Percentiles rank a stretch among this genome's conserved stretches.
phyloP scores from a whole-genome alignment of 2,113 vertebrate species.

The Poeciliopsis turrubarensis region DNA sequence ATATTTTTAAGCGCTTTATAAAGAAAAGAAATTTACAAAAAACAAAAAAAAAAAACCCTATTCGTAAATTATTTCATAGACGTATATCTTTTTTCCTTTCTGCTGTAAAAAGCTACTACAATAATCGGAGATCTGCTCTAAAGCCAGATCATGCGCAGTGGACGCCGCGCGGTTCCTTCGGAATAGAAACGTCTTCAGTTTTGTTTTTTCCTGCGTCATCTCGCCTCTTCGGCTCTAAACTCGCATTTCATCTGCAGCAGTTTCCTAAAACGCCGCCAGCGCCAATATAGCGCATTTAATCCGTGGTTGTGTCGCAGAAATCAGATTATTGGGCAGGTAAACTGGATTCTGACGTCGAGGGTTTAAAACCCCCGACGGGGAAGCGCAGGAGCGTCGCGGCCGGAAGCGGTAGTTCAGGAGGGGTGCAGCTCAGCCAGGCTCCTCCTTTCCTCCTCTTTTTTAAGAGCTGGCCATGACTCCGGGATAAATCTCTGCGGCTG shows the following conservation, averaged over 20 bases:
- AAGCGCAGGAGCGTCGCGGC: conserved; percentile 35
- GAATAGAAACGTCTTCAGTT: no score
- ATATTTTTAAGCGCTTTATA: no score
- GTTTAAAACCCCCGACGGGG: conserved; percentile 44
- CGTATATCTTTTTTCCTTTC: no score
- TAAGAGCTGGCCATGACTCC: conserved; percentile 51
- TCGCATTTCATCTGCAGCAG: background rate
- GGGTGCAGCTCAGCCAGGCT: conserved; percentile 22
- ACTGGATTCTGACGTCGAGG: conserved; percentile 80
- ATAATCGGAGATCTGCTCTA: no score
- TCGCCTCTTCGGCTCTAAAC: conserved; percentile 5
- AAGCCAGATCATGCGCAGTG: no score
- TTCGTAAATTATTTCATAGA: no score
- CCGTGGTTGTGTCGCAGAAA: conserved; percentile 56
- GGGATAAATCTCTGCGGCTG: conserved; percentile 26
- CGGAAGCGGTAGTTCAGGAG: conserved; percentile 13
- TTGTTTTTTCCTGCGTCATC: conserved; percentile 61
- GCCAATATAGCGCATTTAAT: conserved; percentile 12
- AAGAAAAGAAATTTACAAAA: no score
- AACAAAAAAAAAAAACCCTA: no score
- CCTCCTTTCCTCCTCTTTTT: conserved; percentile 6
- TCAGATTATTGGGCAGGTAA: conserved; percentile 73
- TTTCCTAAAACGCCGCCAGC: background rate
- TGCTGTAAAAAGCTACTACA: no score
- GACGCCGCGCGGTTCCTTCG: no score